These are phyloP conservation scores for Spodoptera littoralis DNA, from an alignment of 2,888 invertebrate species.

Conservation along the genomic window DNA sequence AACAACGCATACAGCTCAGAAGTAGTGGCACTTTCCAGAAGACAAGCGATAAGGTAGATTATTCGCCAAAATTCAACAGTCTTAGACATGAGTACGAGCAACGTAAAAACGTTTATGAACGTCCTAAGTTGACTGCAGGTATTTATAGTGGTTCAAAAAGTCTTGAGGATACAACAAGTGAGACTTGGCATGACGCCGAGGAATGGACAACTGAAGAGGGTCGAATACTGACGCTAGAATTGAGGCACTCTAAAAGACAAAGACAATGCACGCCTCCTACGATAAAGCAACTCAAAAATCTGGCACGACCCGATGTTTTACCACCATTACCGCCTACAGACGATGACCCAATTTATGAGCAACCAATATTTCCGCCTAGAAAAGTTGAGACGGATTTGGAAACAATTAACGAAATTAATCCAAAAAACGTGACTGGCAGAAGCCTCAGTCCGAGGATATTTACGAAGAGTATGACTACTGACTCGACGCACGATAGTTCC, in stretches of 20 bases:
- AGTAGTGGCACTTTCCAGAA: conserved; percentile 92
- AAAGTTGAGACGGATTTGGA: conserved; percentile 77
- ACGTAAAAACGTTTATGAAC: conserved; percentile 83
- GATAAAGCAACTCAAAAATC: conserved; percentile 80
- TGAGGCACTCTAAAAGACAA: conserved; percentile 92
- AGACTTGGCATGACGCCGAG: conserved; percentile 73
- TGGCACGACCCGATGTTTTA: conserved; percentile 91
- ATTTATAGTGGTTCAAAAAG: conserved; percentile 74
- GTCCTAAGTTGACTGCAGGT: conserved; percentile 74
- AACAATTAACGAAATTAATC: conserved; percentile 75
- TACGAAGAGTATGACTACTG: conserved; percentile 69
- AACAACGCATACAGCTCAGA: conserved; percentile 90
- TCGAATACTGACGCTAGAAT: conserved; percentile 91
- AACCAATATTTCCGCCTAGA: conserved; percentile 88
- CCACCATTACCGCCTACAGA: conserved; percentile 90
- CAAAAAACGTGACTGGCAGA: conserved; percentile 92
- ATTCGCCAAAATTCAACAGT: conserved; percentile 89
- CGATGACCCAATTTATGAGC: conserved; percentile 88
- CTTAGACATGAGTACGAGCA: conserved; percentile 93
- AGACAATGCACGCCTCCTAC: conserved; percentile 89
- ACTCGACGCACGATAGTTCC: conserved; percentile 64
- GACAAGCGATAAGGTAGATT: conserved; percentile 74
- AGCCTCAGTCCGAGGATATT: conserved; percentile 87
- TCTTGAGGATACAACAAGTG: conserved; percentile 70
- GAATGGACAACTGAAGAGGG: conserved; percentile 88